Evolutionary conservation across 1,140 invertebrate species (phyloP).

Genomic region (Parasteatoda tepidariorum): DNA sequence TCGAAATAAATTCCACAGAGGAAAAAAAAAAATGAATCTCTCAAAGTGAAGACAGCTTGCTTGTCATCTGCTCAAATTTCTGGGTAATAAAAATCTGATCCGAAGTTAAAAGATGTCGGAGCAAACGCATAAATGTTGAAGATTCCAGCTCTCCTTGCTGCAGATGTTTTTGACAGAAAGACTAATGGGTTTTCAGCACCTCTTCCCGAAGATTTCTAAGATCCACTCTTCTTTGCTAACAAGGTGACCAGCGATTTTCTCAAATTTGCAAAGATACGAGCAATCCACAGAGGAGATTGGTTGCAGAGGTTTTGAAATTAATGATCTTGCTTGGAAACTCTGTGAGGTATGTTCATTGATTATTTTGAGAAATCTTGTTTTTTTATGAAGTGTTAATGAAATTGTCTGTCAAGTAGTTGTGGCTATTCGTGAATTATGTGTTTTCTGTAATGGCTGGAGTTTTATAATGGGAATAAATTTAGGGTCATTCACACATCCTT

Average conservation of each 20-base stretch:
- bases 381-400: no score
- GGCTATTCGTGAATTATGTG: no score
- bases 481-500: no score
- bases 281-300: no score
- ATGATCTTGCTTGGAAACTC: no score
- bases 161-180: constrained; percentile 47
- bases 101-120: constrained; percentile 45
- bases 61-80: not conserved
- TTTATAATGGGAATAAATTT: no score
- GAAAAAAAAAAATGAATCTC: not conserved
- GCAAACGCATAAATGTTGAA: constrained; percentile 37
- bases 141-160: not conserved
- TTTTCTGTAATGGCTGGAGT: no score
- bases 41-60: not conserved
- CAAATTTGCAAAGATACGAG: no score
- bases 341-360: no score
- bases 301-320: no score
- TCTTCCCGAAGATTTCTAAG: constrained; percentile 8
- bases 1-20: not conserved
- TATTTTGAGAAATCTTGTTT: no score
- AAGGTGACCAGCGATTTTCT: constrained; percentile 17
- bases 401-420: no score
- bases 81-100: constrained; percentile 32
- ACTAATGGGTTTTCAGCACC: constrained; percentile 49
- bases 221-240: constrained; percentile 3